These are phyloP conservation scores for Drosophila diplacantha DNA, from an alignment of 2,888 invertebrate species.

Conservation along the genomic window DNA sequence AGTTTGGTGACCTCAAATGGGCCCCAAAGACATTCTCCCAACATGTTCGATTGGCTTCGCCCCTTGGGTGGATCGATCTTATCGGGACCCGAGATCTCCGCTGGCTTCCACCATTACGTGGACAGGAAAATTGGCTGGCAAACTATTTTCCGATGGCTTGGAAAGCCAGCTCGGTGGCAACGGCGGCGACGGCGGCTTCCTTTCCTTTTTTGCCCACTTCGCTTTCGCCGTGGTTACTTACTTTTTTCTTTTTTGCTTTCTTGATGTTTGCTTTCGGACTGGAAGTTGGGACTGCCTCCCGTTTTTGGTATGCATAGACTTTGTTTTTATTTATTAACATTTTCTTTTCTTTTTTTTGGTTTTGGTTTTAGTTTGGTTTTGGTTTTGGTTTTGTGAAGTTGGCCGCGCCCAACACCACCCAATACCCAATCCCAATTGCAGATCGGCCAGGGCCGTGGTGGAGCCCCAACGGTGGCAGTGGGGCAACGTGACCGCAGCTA, in stretches of 20 bases:
- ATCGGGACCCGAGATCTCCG: conserved; percentile 16
- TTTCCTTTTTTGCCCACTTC: conserved; percentile 32
- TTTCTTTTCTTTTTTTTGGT: conserved; percentile 9
- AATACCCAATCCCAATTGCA: conserved; percentile 19
- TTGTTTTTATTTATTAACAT: conserved; percentile 26
- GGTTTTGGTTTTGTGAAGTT: conserved; percentile 21
- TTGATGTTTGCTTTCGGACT: conserved; percentile 25
- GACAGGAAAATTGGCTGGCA: conserved; percentile 30
- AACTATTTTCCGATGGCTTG: conserved; percentile 30
- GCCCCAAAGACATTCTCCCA: conserved; percentile 2
- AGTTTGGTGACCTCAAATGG: conserved; percentile 5
- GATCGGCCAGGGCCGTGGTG: conserved; percentile 25
- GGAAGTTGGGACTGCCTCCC: conserved; percentile 52
- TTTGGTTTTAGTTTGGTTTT: conserved; percentile 19
- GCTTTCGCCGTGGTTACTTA: conserved; percentile 32
- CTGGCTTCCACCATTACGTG: conserved; percentile 20
- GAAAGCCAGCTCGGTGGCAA: conserved; percentile 20
- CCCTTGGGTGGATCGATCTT: conserved; percentile 25
- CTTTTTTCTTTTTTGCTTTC: neutral
- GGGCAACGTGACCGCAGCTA: conserved; percentile 62
- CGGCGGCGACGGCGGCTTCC: conserved; percentile 24
- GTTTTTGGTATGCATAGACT: conserved; percentile 61
- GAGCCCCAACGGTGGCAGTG: conserved; percentile 14
- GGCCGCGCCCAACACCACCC: conserved; percentile 22
- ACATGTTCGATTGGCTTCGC: neutral